Base-by-base conservation (phyloP, 2,888 invertebrate genomes). In the Argynnis bischoffii region DNA sequence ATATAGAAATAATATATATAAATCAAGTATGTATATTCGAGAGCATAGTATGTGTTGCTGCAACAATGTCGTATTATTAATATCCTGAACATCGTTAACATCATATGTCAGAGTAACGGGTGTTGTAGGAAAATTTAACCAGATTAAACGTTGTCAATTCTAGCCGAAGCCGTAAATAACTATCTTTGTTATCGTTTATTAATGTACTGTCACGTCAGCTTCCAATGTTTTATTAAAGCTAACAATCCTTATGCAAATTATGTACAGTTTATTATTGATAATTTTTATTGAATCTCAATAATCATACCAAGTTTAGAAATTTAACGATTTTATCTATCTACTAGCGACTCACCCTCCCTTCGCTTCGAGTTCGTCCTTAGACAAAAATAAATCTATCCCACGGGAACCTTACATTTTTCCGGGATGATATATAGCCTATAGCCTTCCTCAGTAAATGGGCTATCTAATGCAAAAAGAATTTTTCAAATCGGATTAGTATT, bases 11-110 rank as follows among this genome's bases (percentile, higher is more conserved):
- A 21, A 46, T 21, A 57, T 57, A 21, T 46, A 57, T 57, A 41
- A 15, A 14, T 46, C 56, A 59, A 47, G 26, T 4, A 48, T n/a
- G 26, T 4, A 48, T n/a, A 21, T 48, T 47, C 41, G 46, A 1
- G 15, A 56, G 8, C 46, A 15, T 18, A 5, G 41, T n/a, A 15
- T 47, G 47, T 59, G 47, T 59, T 21, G 59, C 47, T 26, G 21
- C 59, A 11, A 59, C 26, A 48, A 59, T 48, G 59, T 26, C 47
- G n/a, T 48, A 47, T 48, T 57, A 47, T 59, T 48, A 59, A 59
- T 59, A 26, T 26, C n/a, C 21, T n/a, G 21, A 59, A 5, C 26
- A 59, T 21, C 47, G 47, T 26, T 48, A 26, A n/a, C 47, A 47
- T 47, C 57, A 57, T 47, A 41, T n/a, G 26, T 59, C 59, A 47